phyloP scores from a whole-genome alignment of 2,888 invertebrate genomes.

The Troilus luridus region DNA sequence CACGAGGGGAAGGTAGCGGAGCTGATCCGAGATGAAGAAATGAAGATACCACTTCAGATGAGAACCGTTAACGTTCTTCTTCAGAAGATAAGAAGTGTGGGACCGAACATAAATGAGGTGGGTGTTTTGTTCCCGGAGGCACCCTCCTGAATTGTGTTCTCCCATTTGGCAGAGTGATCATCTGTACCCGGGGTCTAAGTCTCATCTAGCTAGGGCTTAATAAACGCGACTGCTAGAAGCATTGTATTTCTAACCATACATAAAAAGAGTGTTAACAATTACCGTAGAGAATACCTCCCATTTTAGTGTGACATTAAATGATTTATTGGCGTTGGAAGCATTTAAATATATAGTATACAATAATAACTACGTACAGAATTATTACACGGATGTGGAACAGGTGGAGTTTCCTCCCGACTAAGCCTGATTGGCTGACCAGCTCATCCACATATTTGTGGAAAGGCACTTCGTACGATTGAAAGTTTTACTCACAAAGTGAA shows the following conservation, averaged over 20 bases:
- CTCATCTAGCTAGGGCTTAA: not conserved
- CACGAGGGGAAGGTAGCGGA: not conserved
- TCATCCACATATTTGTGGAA: too few species aligned
- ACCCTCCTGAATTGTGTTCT: conserved; percentile 6
- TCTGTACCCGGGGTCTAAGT: conserved; percentile 1
- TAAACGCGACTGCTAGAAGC: not conserved
- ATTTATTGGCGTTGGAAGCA: too few species aligned
- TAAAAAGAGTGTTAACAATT: not conserved
- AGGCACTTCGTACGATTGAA: too few species aligned
- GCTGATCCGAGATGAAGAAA: not conserved
- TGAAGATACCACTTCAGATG: not conserved
- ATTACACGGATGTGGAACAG: too few species aligned
- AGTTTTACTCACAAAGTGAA: too few species aligned
- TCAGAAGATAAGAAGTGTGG: conserved; percentile 29
- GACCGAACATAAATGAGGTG: not conserved
- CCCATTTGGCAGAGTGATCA: conserved; percentile 1
- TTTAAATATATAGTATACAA: too few species aligned
- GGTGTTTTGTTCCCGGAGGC: conserved; percentile 6
- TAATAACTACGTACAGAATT: too few species aligned
- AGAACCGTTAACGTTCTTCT: conserved; percentile 28
- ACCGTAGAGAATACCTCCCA: too few species aligned
- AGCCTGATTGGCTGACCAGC: too few species aligned
- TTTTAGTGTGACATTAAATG: too few species aligned
- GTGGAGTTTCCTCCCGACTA: too few species aligned
- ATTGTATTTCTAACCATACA: not conserved